Evolutionary conservation across 2,113 vertebrate species (phyloP).

Genomic region (Lethenteron camtschaticum): DNA sequence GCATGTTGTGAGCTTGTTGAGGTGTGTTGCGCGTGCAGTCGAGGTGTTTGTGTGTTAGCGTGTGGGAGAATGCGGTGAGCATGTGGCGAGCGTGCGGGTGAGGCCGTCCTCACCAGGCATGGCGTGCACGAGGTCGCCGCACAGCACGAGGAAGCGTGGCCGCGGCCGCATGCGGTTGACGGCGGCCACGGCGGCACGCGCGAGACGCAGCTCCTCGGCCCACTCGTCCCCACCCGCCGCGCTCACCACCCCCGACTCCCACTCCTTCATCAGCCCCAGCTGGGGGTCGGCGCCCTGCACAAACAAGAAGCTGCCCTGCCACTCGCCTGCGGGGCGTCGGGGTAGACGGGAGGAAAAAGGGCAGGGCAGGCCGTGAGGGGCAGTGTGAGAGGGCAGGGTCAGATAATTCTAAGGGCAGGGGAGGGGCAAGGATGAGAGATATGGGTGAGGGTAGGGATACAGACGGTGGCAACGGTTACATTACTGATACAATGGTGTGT

Average conservation of each 20-base stretch:
- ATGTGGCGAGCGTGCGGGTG: too few species aligned
- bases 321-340: slow-evolving; percentile 25
- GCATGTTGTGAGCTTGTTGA: too few species aligned
- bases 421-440: neutral
- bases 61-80: too few species aligned
- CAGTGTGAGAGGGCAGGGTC: neutral
- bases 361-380: neutral
- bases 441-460: neutral
- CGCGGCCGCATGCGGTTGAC: slow-evolving; percentile 45
- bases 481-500: too few species aligned
- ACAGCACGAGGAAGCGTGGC: slow-evolving; percentile 63
- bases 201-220: slow-evolving; percentile 52
- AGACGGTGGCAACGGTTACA: too few species aligned
- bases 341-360: neutral
- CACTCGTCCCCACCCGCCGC: slow-evolving; percentile 51
- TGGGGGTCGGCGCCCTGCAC: slow-evolving; percentile 80
- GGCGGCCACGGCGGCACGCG: slow-evolving; percentile 43
- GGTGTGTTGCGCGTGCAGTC: too few species aligned
- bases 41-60: too few species aligned
- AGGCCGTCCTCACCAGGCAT: slow-evolving; percentile 46
- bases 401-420: neutral
- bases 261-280: slow-evolving; percentile 82
- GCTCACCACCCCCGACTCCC: slow-evolving; percentile 38
- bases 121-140: slow-evolving; percentile 68
- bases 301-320: slow-evolving; percentile 72